phyloP scores from a whole-genome alignment of 2,888 invertebrate genomes.

The Ashinkailepas kermadecensis region DNA sequence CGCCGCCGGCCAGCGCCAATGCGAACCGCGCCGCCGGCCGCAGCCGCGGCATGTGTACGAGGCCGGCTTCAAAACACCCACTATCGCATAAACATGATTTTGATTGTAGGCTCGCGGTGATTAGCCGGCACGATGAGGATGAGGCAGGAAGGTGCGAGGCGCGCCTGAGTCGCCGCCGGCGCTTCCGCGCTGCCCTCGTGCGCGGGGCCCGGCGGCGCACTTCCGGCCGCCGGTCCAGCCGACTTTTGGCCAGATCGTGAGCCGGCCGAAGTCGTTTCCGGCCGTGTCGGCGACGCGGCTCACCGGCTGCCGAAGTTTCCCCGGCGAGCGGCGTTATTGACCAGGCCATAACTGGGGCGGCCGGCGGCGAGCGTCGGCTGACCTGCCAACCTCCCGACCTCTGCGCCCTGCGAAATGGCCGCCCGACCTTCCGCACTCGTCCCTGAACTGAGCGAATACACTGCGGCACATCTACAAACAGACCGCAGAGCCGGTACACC shows the following conservation, averaged over 20 bases:
- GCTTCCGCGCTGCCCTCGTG: too few species aligned
- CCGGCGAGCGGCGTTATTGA: background rate
- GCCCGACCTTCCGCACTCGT: background rate
- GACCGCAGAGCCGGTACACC: background rate
- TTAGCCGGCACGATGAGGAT: background rate
- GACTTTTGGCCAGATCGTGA: too few species aligned
- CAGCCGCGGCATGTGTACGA: slow-evolving; percentile 9
- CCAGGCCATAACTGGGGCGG: background rate
- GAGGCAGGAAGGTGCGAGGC: too few species aligned
- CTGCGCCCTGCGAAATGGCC: too few species aligned
- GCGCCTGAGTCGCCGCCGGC: too few species aligned
- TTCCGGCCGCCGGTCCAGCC: too few species aligned
- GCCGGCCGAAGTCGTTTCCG: too few species aligned
- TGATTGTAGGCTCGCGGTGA: slow-evolving; percentile 4
- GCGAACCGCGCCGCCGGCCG: background rate
- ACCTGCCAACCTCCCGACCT: too few species aligned
- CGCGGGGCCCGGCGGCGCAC: too few species aligned
- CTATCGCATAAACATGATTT: slow-evolving; percentile 20
- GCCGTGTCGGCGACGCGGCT: too few species aligned
- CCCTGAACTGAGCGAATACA: background rate
- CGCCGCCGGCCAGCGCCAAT: slow-evolving; percentile 4
- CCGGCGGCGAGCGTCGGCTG: too few species aligned
- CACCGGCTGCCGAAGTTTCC: background rate
- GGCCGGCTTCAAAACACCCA: slow-evolving; percentile 18
- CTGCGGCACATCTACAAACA: background rate